Conservation (phyloP, 1,140 invertebrate genomes). For the Portunus trituberculatus region DNA sequence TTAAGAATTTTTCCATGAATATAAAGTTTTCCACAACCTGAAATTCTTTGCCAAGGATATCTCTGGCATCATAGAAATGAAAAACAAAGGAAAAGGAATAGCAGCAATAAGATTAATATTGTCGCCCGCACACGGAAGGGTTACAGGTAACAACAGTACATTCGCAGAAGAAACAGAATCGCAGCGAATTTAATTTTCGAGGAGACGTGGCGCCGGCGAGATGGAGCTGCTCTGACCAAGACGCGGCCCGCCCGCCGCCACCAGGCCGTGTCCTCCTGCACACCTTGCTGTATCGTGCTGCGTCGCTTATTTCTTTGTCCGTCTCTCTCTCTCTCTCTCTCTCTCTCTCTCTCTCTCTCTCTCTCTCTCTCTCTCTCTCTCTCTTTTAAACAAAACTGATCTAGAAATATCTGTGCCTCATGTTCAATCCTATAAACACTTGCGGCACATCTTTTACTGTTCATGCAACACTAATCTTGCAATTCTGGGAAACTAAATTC, state of each 20-base stretch:
- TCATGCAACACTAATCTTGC: background rate
- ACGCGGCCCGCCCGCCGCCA: background rate
- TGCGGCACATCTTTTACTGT: too few species aligned
- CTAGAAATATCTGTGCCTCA: background rate
- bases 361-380: background rate
- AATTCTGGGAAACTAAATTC: background rate
- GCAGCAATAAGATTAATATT: background rate
- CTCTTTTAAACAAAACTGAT: background rate
- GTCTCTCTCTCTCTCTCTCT: constrained; percentile 17
- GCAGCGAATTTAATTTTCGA: background rate
- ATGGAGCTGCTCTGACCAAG: background rate
- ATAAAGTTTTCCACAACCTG: too few species aligned
- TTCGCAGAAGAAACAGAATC: background rate
- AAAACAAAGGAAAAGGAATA: too few species aligned
- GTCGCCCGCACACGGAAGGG: background rate
- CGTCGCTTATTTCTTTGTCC: background rate
- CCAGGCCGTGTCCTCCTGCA: background rate
- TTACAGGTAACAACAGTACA: background rate
- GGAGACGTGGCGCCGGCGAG: background rate
- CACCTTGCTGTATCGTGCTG: background rate
- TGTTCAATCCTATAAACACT: background rate
- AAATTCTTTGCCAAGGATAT: too few species aligned
- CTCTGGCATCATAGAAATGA: too few species aligned
- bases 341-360: constrained; percentile 11
- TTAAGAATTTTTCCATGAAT: too few species aligned